phyloP scores from a whole-genome alignment of 2,113 vertebrate genomes.

The Istiophorus platypterus region DNA sequence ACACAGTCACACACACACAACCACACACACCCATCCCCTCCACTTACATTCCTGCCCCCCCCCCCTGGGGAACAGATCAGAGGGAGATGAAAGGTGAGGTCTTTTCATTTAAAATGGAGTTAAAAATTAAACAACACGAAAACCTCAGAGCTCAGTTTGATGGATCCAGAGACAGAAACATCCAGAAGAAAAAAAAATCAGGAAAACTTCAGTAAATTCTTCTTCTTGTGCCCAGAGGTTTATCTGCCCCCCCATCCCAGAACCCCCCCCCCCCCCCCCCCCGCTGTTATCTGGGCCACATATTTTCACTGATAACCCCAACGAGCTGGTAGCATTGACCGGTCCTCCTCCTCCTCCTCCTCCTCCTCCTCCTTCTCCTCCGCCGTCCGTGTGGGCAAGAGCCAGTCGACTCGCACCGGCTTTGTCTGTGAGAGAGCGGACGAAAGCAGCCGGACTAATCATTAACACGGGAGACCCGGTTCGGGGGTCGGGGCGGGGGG shows the following conservation, averaged over 20 bases:
- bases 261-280: no score
- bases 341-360: no score
- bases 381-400: slow-evolving; percentile 23
- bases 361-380: no score
- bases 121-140: slow-evolving; percentile 73
- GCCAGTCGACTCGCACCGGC: slow-evolving; percentile 23
- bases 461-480: slow-evolving; percentile 62
- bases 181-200: neutral
- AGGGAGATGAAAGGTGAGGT: slow-evolving; percentile 73
- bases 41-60: slow-evolving; percentile 46
- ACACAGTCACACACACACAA: slow-evolving; percentile 28
- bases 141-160: slow-evolving; percentile 17
- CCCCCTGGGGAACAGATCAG: slow-evolving; percentile 50
- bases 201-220: neutral
- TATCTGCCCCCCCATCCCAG: no score
- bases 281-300: slow-evolving; percentile 20
- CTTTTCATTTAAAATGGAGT: slow-evolving; percentile 70
- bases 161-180: neutral
- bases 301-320: slow-evolving; percentile 51
- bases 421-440: slow-evolving; percentile 43
- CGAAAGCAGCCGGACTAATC: slow-evolving; percentile 64
- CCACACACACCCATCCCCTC: slow-evolving; percentile 12
- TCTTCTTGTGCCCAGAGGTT: neutral
- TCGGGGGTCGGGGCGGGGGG: neutral
- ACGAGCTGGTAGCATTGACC: slow-evolving; percentile 1